Base-by-base conservation (phyloP, 2,797 vertebrate species). In the Anableps anableps region DNA sequence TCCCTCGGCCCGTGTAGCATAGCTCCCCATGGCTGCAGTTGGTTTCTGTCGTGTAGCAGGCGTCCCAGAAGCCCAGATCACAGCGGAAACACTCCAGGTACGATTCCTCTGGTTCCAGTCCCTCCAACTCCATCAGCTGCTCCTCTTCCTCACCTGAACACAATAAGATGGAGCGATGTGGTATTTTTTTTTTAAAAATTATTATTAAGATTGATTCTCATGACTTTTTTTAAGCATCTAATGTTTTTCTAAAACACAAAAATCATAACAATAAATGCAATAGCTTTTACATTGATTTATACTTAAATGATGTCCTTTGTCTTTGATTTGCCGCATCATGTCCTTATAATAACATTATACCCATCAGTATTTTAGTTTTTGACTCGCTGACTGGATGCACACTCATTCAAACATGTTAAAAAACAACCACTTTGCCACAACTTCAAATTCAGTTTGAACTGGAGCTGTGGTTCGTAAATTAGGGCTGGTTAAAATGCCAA, bases 31-130 rank as follows among this genome's bases (percentile, higher is more conserved):
- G 31, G 76, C 87, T 92, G 86, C 95, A 95, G 77, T 86, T 92
- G 41, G 85, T 93, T 79, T 85, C 55, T 0, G 92, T 94, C 43
- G 93, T 96, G 71, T 88, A 91, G 78, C 95, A 96, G 60, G 85
- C 72, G 13, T 95, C 93, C 94, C 94, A 96, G 85, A 95, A 94
- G 77, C 95, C 95, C 75, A 95, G 83, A 75, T 95, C 94, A 82
- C 95, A 96, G 2, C 88, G 88, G 82, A 94, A 94, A 89, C 95
- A 96, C 89, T 91, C 72, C 78, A 95, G 86, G 51, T 43, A 10
- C 71, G 81, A 68, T 72, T 85, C 76, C 31, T 87, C 84, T n/a
- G 82, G 62, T 41, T 76, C 80, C 13, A 76, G 70, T 38, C 4
- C 78, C 29, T 58, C 74, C 2, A 78, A 71, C 7, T 91, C 88